Evolutionary conservation across 2,888 invertebrate species (phyloP), one percentile per base, ranked within the genome.

Genomic region (Cryptophagus acutangulus): DNA sequence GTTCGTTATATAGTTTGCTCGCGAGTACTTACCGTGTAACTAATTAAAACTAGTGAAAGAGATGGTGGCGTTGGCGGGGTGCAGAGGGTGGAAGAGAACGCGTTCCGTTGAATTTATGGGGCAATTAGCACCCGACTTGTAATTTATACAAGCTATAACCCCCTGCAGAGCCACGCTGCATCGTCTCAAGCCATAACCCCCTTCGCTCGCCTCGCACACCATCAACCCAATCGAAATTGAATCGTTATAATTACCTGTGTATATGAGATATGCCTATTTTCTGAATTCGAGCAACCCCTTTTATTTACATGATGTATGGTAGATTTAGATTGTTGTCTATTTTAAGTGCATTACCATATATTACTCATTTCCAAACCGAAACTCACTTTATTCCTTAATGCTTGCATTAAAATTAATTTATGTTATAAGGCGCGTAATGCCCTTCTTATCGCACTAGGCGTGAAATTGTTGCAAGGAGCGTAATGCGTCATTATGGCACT

Each of bases 31-130:
- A 51, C 52, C 53, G 52, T 53, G 50, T 52, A 59, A 59, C 58
- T 59, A 59, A 59, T 59, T 59, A 59, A 58, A 59, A 59, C 58
- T 59, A 59, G 55, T 54, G 54, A 59, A 58, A 57, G 57, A 53
- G 55, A 49, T 47, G 50, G 45, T 43, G 54, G 20, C 20, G 20
- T 9, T 20, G 20, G 20, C 9, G 20, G 20, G 9, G 20, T 9
- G 20, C 10, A 4, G 26, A 26, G 26, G 9, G 26, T 4, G 26
- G 12, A 12, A 31, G 46, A 46, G 46, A 46, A 49, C 43, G 46
- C 48, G 47, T 45, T 47, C 49, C 45, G 43, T 50, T 46, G 55
- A 49, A 60, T 60, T 60, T 59, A 60, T 60, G 56, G 48, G 52
- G 59, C 56, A 59, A 60, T 59, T 60, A 60, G 60, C 58, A 57